phyloP scores from a whole-genome alignment of 2,888 invertebrate species.

The Physocephala rufipes region DNA sequence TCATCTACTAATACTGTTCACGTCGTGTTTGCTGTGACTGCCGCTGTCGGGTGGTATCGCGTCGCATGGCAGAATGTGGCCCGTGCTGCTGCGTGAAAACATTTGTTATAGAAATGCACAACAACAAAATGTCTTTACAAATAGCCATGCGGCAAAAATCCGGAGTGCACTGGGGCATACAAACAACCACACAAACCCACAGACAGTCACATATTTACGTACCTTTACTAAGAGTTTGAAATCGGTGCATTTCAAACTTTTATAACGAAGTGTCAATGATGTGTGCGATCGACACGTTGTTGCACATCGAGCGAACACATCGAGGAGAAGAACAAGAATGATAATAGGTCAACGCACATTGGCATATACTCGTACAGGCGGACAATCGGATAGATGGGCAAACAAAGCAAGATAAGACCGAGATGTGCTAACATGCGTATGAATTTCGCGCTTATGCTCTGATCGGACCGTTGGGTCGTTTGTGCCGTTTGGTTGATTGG shows the following conservation, averaged over 20 bases:
- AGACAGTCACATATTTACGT: not conserved
- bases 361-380: not conserved
- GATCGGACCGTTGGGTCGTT: too few relatives aligned
- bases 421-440: not conserved
- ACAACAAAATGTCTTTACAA: conserved; percentile 28
- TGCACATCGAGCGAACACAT: conserved; percentile 14
- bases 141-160: conserved; percentile 34
- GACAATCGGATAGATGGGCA: not conserved
- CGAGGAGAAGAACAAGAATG: too few relatives aligned
- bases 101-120: conserved; percentile 25
- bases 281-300: conserved; percentile 43
- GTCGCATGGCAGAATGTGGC: not conserved
- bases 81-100: conserved; percentile 22
- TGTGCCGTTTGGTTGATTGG: too few relatives aligned
- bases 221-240: not conserved
- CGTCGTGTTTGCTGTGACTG: not conserved
- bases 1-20: too few relatives aligned
- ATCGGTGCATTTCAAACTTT: conserved; percentile 19
- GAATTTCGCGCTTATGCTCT: too few relatives aligned
- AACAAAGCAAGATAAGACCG: not conserved
- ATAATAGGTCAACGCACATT: not conserved
- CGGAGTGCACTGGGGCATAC: not conserved
- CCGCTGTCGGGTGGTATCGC: conserved; percentile 28
- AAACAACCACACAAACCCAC: conserved; percentile 32
- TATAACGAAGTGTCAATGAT: conserved; percentile 49